phyloP scores from a whole-genome alignment of 2,113 vertebrate species.

The Cheilinus undulatus region DNA sequence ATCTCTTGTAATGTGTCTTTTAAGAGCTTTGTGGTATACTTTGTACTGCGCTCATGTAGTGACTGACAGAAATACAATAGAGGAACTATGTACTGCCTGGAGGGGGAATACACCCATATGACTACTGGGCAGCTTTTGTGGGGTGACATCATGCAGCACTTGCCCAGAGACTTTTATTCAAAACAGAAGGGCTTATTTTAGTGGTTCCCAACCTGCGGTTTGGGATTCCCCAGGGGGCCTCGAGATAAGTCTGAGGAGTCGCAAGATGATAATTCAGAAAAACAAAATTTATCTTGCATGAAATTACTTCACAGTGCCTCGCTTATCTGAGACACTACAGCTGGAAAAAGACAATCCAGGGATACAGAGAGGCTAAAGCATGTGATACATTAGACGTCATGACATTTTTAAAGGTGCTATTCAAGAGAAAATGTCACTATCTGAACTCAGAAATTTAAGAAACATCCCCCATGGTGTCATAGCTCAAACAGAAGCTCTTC shows the following conservation, averaged over 20 bases:
- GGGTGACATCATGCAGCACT: conserved; percentile 64
- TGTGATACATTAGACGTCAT: no score
- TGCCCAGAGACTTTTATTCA: conserved; percentile 55
- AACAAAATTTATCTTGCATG: background rate
- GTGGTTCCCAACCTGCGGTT: conserved; percentile 11
- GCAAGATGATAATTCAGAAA: background rate
- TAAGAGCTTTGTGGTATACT: conserved; percentile 37
- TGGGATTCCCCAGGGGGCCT: background rate
- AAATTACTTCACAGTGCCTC: no score
- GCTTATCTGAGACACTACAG: no score
- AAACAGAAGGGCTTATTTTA: conserved; percentile 19
- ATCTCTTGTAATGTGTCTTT: conserved; percentile 28
- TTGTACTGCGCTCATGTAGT: conserved; percentile 42
- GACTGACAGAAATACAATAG: conserved; percentile 60
- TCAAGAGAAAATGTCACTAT: no score
- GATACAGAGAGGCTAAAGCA: background rate
- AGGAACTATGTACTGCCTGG: conserved; percentile 62
- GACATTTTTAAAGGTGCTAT: no score
- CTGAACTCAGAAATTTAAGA: no score
- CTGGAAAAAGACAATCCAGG: background rate
- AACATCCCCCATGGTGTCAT: no score
- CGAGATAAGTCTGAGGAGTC: background rate
- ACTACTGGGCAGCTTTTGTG: conserved; percentile 50
- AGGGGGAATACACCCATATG: conserved; percentile 57
- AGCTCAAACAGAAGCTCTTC: no score